Conservation (phyloP, 2,797 vertebrate species). For the Cirrhinus mrigala region DNA sequence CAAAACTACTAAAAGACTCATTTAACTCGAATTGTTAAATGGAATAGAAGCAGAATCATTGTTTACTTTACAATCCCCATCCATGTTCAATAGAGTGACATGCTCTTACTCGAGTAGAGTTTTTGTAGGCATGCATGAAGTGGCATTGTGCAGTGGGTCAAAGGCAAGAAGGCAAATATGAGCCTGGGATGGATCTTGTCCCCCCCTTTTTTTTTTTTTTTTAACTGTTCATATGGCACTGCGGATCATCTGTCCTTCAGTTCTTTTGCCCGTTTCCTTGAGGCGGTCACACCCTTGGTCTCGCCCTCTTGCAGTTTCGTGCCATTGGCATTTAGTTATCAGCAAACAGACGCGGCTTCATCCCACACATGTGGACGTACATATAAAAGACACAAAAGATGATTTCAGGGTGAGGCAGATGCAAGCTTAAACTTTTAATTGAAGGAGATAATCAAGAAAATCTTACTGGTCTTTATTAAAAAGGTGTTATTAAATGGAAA, state of each 20-base stretch:
- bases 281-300: slow-evolving; percentile 27
- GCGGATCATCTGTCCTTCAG: slow-evolving; percentile 4
- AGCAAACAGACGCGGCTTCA: slow-evolving; percentile 15
- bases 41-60: background rate
- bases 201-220: background rate
- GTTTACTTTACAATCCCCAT: background rate
- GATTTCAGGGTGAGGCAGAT: slow-evolving; percentile 29
- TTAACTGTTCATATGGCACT: background rate
- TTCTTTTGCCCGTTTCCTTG: background rate
- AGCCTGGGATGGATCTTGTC: background rate
- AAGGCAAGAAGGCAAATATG: slow-evolving; percentile 1
- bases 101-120: background rate
- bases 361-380: slow-evolving; percentile 19
- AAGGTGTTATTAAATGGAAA: slow-evolving; percentile 11
- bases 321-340: slow-evolving; percentile 28
- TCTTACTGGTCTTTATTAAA: slow-evolving; percentile 2
- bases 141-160: background rate
- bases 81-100: background rate
- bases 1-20: background rate
- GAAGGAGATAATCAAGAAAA: background rate
- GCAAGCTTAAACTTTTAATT: slow-evolving; percentile 30
- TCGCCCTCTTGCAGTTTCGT: slow-evolving; percentile 19
- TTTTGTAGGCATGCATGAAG: background rate
- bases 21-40: background rate
- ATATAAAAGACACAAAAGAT: slow-evolving; percentile 31